Percentiles rank a stretch among this genome's conserved stretches.
These are phyloP conservation scores for Bombus cullumanus DNA, from an alignment of 1,140 invertebrate species.

Conservation along the genomic window DNA sequence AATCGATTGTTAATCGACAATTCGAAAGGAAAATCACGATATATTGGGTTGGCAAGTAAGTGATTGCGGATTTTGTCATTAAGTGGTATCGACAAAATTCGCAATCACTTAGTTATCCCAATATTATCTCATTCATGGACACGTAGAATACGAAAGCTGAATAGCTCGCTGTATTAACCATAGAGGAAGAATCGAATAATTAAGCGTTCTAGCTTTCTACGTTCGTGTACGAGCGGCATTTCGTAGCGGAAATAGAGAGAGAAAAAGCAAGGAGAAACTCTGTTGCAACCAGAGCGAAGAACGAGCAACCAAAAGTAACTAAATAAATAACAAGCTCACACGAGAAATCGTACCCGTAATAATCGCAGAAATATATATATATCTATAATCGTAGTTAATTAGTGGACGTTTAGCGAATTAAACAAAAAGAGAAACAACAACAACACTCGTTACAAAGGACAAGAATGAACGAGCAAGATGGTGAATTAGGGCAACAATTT, in stretches of 20 bases:
- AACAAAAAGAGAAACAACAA: conserved; percentile 39
- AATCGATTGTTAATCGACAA: not conserved
- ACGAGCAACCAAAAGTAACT: not conserved
- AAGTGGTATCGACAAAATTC: too few relatives aligned
- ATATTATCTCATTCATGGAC: not conserved
- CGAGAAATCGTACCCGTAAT: conserved; percentile 33
- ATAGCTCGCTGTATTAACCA: conserved; percentile 13
- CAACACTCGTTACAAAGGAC: conserved; percentile 2
- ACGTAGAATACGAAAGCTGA: not conserved
- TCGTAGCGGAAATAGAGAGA: conserved; percentile 28
- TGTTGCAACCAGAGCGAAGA: not conserved
- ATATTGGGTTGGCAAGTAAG: too few relatives aligned
- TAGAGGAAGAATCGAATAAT: conserved; percentile 1
- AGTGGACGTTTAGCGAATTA: conserved; percentile 50
- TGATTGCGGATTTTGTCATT: too few relatives aligned
- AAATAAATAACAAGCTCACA: conserved; percentile 9
- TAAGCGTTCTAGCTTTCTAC: conserved; percentile 29
- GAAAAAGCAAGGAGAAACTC: not conserved
- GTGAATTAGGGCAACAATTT: not conserved
- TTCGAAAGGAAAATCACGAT: not conserved
- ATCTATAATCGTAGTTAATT: conserved; percentile 48
- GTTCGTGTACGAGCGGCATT: conserved; percentile 31
- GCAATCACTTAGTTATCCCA: too few relatives aligned
- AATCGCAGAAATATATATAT: conserved; percentile 35
- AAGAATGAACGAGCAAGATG: conserved; percentile 21